Percentiles rank a stretch among this genome's conserved stretches.
These are phyloP conservation scores for Apantesis nais DNA, from an alignment of 2,888 invertebrate species.

Conservation along the genomic window DNA sequence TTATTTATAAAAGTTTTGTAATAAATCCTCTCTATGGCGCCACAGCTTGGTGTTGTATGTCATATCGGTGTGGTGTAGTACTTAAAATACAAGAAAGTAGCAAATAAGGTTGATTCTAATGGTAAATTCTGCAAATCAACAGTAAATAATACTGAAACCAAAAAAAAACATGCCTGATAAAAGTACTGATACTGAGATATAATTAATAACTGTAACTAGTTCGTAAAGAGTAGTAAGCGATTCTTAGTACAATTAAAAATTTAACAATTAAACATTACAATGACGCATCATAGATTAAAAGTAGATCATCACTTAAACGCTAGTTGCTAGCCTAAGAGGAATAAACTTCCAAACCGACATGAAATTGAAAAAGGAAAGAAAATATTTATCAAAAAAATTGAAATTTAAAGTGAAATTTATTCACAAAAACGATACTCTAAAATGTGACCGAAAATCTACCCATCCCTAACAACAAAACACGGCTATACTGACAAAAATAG, in stretches of 20 bases:
- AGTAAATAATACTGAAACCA: background rate
- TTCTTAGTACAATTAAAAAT: too few relatives aligned
- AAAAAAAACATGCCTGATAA: too few relatives aligned
- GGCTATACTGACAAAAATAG: constrained; percentile 23
- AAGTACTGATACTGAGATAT: too few relatives aligned
- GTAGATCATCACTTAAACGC: background rate
- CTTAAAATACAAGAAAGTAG: too few relatives aligned
- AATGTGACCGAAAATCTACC: background rate
- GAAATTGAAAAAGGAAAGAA: background rate
- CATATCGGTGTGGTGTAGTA: background rate
- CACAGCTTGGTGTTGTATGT: background rate
- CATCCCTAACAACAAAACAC: constrained; percentile 12
- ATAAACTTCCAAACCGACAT: background rate
- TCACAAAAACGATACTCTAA: background rate
- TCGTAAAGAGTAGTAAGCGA: too few relatives aligned
- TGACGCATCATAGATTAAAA: background rate
- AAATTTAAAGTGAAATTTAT: background rate
- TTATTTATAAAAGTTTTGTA: constrained; percentile 62
- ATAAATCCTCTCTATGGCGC: constrained; percentile 56
- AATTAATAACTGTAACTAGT: background rate
- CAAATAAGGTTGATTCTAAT: background rate
- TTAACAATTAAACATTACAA: background rate
- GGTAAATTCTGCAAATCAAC: background rate
- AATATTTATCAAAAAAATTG: background rate
- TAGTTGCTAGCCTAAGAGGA: background rate